Evolutionary conservation across 2,888 invertebrate species (phyloP).

Genomic region (Tachina fera): DNA sequence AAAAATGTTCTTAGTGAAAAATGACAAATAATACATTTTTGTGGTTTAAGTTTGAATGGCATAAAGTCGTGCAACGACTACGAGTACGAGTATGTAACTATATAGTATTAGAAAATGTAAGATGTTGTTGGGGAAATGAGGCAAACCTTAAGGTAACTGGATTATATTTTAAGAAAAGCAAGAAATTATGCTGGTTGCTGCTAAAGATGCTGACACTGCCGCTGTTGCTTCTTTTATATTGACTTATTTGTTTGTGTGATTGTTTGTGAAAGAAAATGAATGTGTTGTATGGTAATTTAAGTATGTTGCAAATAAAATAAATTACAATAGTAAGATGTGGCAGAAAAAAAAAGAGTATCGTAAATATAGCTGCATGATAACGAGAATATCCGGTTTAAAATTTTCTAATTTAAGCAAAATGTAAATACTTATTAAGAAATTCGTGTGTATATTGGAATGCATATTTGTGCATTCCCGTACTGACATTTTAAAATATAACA

Average conservation of each 20-base stretch:
- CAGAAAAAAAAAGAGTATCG: not conserved
- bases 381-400: not conserved
- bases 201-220: not conserved
- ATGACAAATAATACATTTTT: slow-evolving; percentile 69
- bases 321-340: slow-evolving; percentile 50
- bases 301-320: slow-evolving; percentile 67
- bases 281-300: slow-evolving; percentile 52
- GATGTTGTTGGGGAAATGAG: slow-evolving; percentile 28
- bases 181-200: slow-evolving; percentile 25
- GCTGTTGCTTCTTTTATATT: slow-evolving; percentile 16
- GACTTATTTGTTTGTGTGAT: slow-evolving; percentile 25
- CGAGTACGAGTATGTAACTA: not conserved
- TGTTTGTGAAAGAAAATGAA: slow-evolving; percentile 37
- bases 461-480: too few relatives aligned
- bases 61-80: not conserved
- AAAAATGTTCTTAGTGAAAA: slow-evolving; percentile 60
- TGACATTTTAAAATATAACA: too few relatives aligned
- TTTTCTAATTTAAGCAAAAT: slow-evolving; percentile 5
- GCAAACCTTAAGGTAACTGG: slow-evolving; percentile 67
- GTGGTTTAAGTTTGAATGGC: slow-evolving; percentile 47
- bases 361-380: not conserved
- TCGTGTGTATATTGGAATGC: too few relatives aligned
- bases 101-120: not conserved
- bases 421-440: not conserved
- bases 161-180: slow-evolving; percentile 58